Conservation (phyloP, 2,888 invertebrate genomes). For the Rhamphomyia laevipes region DNA sequence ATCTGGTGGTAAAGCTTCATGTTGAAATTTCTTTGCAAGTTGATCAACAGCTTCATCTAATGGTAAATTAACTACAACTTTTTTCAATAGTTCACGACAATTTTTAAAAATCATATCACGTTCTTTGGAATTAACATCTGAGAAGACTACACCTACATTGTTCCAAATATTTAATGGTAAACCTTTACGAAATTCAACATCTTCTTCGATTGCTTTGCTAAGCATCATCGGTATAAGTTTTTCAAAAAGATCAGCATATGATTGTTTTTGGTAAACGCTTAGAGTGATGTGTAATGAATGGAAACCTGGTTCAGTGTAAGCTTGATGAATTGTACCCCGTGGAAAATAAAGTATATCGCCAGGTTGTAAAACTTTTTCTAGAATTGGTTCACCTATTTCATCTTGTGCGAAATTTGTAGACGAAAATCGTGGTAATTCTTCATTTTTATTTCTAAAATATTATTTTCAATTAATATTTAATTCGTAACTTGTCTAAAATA, state of each 20-base stretch:
- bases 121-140: constrained; percentile 38
- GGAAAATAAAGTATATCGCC: constrained; percentile 94
- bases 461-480: constrained; percentile 9
- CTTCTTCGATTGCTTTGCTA: constrained; percentile 54
- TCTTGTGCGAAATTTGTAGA: constrained; percentile 63
- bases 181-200: constrained; percentile 62
- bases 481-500: neutral
- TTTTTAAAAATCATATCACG: constrained; percentile 42
- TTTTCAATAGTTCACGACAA: constrained; percentile 45
- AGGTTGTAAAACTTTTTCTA: constrained; percentile 66
- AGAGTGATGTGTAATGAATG: constrained; percentile 93
- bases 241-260: constrained; percentile 82
- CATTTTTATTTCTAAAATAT: constrained; percentile 38
- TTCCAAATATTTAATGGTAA: constrained; percentile 68
- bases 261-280: constrained; percentile 81
- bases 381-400: constrained; percentile 66
- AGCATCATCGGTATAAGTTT: constrained; percentile 65
- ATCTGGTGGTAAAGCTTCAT: constrained; percentile 79
- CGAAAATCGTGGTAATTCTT: constrained; percentile 68
- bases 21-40: constrained; percentile 71
- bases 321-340: constrained; percentile 78
- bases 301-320: constrained; percentile 57
- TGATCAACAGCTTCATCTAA: constrained; percentile 73
- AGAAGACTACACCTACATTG: constrained; percentile 59
- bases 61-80: constrained; percentile 48